Percentiles rank a stretch among this genome's conserved stretches.
Evolutionary conservation across 2,797 vertebrate genomes (phyloP).

Genomic region (Mallotus villosus): DNA sequence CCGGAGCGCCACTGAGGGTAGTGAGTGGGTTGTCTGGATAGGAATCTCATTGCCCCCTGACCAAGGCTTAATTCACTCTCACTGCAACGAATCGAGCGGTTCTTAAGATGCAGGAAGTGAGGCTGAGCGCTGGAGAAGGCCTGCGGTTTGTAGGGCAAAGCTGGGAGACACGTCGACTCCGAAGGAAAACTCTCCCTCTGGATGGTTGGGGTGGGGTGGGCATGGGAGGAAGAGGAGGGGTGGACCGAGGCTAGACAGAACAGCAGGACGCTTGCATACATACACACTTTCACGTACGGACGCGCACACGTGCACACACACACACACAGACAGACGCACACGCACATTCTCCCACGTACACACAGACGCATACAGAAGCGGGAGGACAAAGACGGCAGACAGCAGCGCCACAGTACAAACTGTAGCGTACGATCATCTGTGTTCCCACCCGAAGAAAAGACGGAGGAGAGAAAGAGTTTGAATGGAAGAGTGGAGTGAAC

Average conservation of each 20-base stretch:
- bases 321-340: background rate
- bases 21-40: constrained; percentile 14
- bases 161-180: background rate
- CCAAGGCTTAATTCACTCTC: constrained; percentile 59
- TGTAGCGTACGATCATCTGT: constrained; percentile 25
- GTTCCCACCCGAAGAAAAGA: constrained; percentile 23
- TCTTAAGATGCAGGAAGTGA: constrained; percentile 47
- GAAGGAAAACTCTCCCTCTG: too few species aligned
- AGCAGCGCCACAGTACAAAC: constrained; percentile 20
- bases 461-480: constrained; percentile 25
- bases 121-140: constrained; percentile 52
- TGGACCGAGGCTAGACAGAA: constrained; percentile 15
- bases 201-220: constrained; percentile 27
- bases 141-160: constrained; percentile 3
- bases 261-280: background rate
- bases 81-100: constrained; percentile 37
- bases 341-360: background rate
- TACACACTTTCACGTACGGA: background rate
- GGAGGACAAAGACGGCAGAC: constrained; percentile 10
- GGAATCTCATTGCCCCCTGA: constrained; percentile 25
- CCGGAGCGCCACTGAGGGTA: constrained; percentile 56
- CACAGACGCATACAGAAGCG: background rate
- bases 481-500: constrained; percentile 34
- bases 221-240: background rate
- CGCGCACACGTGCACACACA: background rate